phyloP scores from a whole-genome alignment of 2,113 vertebrate species.

The Propithecus coquereli region DNA sequence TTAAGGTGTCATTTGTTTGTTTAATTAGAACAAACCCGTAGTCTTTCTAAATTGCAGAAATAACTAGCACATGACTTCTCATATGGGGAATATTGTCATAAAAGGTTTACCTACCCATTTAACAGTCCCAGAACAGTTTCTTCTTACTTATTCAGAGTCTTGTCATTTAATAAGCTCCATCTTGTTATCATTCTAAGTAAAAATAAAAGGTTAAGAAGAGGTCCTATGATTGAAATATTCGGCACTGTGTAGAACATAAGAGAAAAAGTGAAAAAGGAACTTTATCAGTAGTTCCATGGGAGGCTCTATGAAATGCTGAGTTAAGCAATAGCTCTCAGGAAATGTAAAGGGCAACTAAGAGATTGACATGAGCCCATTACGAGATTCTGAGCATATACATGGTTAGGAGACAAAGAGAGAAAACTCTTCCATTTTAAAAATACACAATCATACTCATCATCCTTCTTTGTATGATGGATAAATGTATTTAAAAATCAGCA shows the following conservation, averaged over 20 bases:
- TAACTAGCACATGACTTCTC: neutral
- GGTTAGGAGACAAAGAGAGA: neutral
- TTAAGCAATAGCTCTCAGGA: neutral
- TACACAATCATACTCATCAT: neutral
- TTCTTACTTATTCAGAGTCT: neutral
- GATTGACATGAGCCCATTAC: neutral
- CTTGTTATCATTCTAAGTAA: neutral
- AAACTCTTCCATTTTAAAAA: neutral
- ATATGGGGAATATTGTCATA: conserved; percentile 7
- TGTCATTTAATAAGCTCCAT: neutral
- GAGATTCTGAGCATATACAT: neutral
- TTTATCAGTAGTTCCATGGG: neutral
- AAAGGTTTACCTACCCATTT: neutral
- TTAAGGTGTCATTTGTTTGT: conserved; percentile 61
- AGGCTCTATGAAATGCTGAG: neutral
- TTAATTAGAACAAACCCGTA: conserved; percentile 67
- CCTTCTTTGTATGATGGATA: neutral
- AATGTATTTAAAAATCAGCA: neutral
- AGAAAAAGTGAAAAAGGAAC: neutral
- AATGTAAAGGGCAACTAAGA: neutral
- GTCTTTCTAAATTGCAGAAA: conserved; percentile 54
- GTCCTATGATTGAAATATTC: neutral
- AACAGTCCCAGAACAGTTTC: neutral
- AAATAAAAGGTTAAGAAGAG: neutral
- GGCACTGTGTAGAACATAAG: neutral